These are phyloP conservation scores for Athetis lepigone DNA, from an alignment of 2,888 invertebrate species.

Conservation along the genomic window DNA sequence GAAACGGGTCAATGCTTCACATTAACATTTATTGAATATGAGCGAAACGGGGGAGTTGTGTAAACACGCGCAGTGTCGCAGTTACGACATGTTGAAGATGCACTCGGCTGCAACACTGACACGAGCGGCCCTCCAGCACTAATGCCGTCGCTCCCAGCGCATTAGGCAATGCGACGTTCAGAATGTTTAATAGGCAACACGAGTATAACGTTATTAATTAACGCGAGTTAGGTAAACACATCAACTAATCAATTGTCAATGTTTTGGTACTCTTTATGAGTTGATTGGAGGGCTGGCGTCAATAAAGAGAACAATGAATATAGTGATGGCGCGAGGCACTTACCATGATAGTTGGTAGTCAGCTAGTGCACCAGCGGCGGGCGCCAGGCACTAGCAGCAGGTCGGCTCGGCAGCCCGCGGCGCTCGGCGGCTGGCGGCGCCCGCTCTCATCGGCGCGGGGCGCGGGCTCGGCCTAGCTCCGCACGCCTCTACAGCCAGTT, in stretches of 20 bases:
- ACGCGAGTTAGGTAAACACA: slow-evolving; percentile 17
- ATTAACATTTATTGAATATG: slow-evolving; percentile 15
- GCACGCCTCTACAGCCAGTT: not conserved
- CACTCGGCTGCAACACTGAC: not conserved
- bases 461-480: slow-evolving; percentile 7
- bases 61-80: slow-evolving; percentile 10
- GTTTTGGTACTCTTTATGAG: not conserved
- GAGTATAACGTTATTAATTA: no score
- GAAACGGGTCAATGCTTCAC: slow-evolving; percentile 14
- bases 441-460: slow-evolving; percentile 38
- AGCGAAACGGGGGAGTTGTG: slow-evolving; percentile 31
- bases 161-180: slow-evolving; percentile 21
- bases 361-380: slow-evolving; percentile 16
- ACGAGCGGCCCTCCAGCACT: not conserved
- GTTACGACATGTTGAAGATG: not conserved
- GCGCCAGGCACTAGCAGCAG: slow-evolving; percentile 32
- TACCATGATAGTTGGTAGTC: slow-evolving; percentile 36
- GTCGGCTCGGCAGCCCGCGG: not conserved
- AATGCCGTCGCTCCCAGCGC: not conserved
- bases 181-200: no score
- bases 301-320: not conserved
- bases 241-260: not conserved
- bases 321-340: slow-evolving; percentile 9
- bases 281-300: no score
- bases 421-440: slow-evolving; percentile 22